Evolutionary conservation across 2,888 invertebrate genomes (phyloP), one percentile per base, ranked within the genome.

Genomic region (Gymnocheta viridis): DNA sequence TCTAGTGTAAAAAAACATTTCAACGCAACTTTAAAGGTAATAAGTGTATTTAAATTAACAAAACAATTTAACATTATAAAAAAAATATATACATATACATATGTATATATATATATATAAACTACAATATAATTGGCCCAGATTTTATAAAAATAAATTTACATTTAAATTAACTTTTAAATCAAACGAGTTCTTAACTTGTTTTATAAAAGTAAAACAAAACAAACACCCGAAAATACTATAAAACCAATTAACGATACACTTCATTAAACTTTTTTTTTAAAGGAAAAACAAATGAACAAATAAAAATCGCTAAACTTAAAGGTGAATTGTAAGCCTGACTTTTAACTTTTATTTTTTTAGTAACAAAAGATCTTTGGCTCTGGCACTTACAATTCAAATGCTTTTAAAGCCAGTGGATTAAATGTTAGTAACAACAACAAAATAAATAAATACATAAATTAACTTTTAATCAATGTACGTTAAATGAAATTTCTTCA

Each of bases 11-110:
- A 35, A 69, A 47, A 67, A 69, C 49, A 77, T 67, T 64, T 54
- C 32, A 32, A 56, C 32, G 56, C 35, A 58, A 67, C 32, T 72
- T 72, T 47, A 66, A 32, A 49, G 17, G 24, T 35, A 62, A 41
- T 17, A 70, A n/a, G 22, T 49, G 14, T 44, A 64, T 62, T 70
- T 79, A 54, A 24, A 56, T 69, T 19, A 64, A 78, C 78, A 78
- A 79, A 78, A 69, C 14, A 49, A 70, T 70, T 70, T 47, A 70
- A 54, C 17, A 70, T 70, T 64, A 29, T 10, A 47, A n/a, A 12
- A 29, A 22, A 49, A n/a, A n/a, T n/a, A n/a, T n/a, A n/a, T n/a
- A n/a, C n/a, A n/a, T n/a, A n/a, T n/a, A n/a, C n/a, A n/a, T n/a
- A n/a, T n/a, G n/a, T n/a, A n/a, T n/a, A n/a, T n/a, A n/a, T n/a